These are phyloP conservation scores for Magallana gigas DNA, from an alignment of 1,140 invertebrate genomes.

Conservation along the genomic window DNA sequence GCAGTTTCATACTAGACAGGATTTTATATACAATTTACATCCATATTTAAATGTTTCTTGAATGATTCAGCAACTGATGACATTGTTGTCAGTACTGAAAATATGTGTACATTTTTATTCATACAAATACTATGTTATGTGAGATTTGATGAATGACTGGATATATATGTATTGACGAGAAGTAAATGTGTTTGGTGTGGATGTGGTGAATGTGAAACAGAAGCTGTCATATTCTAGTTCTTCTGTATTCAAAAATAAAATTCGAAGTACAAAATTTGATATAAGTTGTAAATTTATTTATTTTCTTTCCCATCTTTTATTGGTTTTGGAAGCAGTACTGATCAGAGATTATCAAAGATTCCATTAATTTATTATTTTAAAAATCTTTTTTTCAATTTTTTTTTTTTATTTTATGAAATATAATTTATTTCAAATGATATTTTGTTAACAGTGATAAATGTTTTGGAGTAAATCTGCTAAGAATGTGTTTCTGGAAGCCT, in stretches of 20 bases:
- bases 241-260: neutral
- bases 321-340: no score
- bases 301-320: neutral
- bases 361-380: no score
- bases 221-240: neutral
- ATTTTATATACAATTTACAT: conserved; percentile 1
- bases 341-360: no score
- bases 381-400: no score
- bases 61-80: neutral
- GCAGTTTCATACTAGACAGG: neutral
- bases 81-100: neutral
- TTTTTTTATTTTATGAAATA: neutral
- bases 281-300: neutral
- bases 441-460: neutral
- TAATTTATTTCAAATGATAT: neutral
- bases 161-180: neutral
- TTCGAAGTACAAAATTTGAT: neutral
- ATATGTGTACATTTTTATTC: neutral
- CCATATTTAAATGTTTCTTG: neutral
- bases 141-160: neutral
- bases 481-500: neutral
- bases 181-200: no score
- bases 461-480: neutral
- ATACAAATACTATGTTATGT: neutral
- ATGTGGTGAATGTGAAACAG: no score